These are phyloP conservation scores for Elephas maximus DNA, from an alignment of 2,113 vertebrate genomes.

Conservation along the genomic window DNA sequence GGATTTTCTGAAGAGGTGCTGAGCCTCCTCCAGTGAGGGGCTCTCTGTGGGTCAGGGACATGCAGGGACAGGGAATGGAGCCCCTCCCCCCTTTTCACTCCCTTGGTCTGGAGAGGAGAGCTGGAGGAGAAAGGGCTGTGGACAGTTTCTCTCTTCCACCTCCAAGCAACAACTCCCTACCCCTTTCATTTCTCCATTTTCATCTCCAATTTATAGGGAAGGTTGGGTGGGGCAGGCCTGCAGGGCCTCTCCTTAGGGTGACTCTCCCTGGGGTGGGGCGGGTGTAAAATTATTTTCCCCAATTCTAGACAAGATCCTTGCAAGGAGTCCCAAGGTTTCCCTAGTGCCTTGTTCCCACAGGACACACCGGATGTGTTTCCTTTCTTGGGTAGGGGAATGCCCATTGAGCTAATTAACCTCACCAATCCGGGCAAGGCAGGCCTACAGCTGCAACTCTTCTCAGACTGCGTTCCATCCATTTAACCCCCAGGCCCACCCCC, in stretches of 20 bases:
- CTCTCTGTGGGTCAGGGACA: not conserved
- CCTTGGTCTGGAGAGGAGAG: not conserved
- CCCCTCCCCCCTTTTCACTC: too few species aligned
- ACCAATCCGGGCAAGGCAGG: not conserved
- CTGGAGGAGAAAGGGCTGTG: not conserved
- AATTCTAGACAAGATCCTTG: not conserved
- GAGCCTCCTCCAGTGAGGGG: not conserved
- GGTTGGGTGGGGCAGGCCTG: not conserved
- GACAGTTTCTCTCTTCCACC: not conserved
- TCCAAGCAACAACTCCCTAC: not conserved
- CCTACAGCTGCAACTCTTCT: not conserved
- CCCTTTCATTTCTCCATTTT: not conserved
- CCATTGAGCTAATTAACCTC: not conserved
- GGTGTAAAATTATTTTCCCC: not conserved
- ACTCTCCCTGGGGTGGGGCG: too few species aligned
- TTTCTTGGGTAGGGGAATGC: too few species aligned
- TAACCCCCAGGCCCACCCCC: too few species aligned
- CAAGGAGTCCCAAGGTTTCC: not conserved
- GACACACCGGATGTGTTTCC: rapidly evolving
- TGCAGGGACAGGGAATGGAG: not conserved
- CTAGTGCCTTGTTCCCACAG: not conserved
- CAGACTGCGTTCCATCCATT: too few species aligned
- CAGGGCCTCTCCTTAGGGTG: not conserved
- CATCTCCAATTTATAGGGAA: not conserved
- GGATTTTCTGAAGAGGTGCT: not conserved